Percentiles rank a stretch among this genome's conserved stretches.
These are phyloP conservation scores for Shinisaurus crocodilurus DNA, from an alignment of 2,113 vertebrate genomes.

Conservation along the genomic window DNA sequence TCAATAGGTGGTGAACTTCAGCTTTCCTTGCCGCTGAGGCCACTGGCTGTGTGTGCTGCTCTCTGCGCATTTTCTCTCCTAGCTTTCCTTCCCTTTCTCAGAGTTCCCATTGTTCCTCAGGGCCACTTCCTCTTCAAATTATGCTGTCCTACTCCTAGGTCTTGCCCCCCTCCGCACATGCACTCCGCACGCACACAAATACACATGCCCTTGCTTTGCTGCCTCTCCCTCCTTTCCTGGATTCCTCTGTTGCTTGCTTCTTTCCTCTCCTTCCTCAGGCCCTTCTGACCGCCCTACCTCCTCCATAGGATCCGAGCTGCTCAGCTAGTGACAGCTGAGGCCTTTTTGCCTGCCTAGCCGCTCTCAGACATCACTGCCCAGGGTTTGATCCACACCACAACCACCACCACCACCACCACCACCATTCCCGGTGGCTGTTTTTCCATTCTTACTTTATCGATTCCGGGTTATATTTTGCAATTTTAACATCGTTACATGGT, in stretches of 20 bases:
- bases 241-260: no score
- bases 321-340: neutral
- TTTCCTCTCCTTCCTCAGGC: neutral
- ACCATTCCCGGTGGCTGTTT: neutral
- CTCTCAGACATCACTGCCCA: neutral
- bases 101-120: neutral
- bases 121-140: neutral
- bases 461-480: neutral
- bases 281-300: neutral
- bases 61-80: neutral
- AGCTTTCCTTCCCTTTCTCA: neutral
- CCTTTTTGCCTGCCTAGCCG: neutral
- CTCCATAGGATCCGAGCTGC: neutral
- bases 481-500: no score
- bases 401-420: no score
- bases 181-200: neutral
- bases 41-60: neutral
- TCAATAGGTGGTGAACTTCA: neutral
- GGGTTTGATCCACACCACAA: neutral
- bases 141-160: neutral
- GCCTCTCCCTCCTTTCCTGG: neutral
- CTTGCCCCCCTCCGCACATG: neutral
- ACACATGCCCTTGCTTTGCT: neutral
- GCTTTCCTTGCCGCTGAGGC: neutral
- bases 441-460: neutral